Evolutionary conservation across 1,140 invertebrate genomes (phyloP).

Genomic region (Euura lappo): DNA sequence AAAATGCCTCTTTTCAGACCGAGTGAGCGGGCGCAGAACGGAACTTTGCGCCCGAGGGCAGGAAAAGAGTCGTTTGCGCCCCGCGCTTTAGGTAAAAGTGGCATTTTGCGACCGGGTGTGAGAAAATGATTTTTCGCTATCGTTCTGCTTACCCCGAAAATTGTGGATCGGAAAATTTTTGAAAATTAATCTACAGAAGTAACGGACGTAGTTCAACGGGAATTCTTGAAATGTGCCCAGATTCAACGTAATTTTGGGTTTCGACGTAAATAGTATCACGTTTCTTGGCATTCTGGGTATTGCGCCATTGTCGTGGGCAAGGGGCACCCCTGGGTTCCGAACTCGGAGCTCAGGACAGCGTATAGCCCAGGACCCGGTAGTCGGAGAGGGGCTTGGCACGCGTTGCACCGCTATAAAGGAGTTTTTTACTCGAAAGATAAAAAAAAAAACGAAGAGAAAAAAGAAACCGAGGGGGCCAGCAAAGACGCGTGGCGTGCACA

Average conservation of each 20-base stretch:
- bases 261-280: slow-evolving; percentile 46
- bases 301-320: slow-evolving; percentile 25
- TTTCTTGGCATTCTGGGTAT: slow-evolving; percentile 40
- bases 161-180: too few relatives aligned
- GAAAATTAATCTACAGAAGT: too few relatives aligned
- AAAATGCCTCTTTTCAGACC: too few relatives aligned
- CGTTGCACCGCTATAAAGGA: slow-evolving; percentile 8
- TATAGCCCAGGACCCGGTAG: neutral
- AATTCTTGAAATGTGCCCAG: slow-evolving; percentile 17
- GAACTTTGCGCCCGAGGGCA: too few relatives aligned
- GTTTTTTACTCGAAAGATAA: slow-evolving; percentile 36
- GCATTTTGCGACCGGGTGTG: too few relatives aligned
- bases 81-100: too few relatives aligned
- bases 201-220: neutral
- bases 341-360: neutral
- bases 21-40: too few relatives aligned
- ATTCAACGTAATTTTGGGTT: slow-evolving; percentile 52
- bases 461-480: slow-evolving; percentile 16
- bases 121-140: too few relatives aligned
- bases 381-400: neutral
- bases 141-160: too few relatives aligned
- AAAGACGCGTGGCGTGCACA: slow-evolving; percentile 4
- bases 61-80: too few relatives aligned
- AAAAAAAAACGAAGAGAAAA: slow-evolving; percentile 22
- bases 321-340: neutral